Evolutionary conservation across 1,140 invertebrate genomes (phyloP).

Genomic region (Hyles euphorbiae): DNA sequence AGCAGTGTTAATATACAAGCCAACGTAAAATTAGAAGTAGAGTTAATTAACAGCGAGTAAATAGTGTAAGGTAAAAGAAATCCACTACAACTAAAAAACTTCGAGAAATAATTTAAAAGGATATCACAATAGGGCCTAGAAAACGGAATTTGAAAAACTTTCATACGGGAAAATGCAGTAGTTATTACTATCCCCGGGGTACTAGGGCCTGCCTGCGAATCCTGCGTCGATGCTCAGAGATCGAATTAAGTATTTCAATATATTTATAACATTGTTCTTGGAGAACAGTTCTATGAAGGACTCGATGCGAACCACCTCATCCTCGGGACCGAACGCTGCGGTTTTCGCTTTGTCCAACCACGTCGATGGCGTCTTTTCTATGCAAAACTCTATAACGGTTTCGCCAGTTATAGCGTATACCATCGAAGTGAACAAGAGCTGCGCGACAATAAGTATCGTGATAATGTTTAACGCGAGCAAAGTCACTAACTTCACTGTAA

Average conservation of each 20-base stretch:
- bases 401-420: constrained; percentile 46
- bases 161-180: too few relatives aligned
- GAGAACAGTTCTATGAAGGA: constrained; percentile 40
- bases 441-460: constrained; percentile 28
- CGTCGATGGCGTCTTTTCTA: constrained; percentile 31
- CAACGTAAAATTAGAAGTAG: too few relatives aligned
- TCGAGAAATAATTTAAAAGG: too few relatives aligned
- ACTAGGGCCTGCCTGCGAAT: too few relatives aligned
- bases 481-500: constrained; percentile 33
- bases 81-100: too few relatives aligned
- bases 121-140: too few relatives aligned
- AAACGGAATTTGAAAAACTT: too few relatives aligned
- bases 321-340: constrained; percentile 37
- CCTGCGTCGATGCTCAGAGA: not conserved
- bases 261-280: constrained; percentile 36
- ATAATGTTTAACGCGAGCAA: constrained; percentile 42
- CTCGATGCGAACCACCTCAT: constrained; percentile 41
- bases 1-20: too few relatives aligned
- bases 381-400: constrained; percentile 39
- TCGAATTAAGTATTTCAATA: constrained; percentile 38
- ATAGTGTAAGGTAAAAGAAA: too few relatives aligned
- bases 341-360: constrained; percentile 38
- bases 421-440: constrained; percentile 37
- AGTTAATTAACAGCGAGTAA: too few relatives aligned
- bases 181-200: too few relatives aligned